These are phyloP conservation scores for Peromyscus polionotus DNA, from an alignment of 2,113 vertebrate genomes.

Conservation along the genomic window DNA sequence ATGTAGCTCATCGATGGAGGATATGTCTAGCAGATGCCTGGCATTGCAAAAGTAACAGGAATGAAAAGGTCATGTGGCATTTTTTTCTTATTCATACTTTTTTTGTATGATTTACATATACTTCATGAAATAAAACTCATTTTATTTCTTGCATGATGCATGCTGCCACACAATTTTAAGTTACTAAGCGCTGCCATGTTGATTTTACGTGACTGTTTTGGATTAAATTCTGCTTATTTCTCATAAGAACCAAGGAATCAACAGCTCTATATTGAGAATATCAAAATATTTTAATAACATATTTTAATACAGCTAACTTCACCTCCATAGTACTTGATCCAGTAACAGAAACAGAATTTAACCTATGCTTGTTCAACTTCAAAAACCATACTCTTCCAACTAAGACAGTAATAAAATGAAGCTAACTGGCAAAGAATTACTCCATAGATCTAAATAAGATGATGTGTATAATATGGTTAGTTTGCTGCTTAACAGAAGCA, in stretches of 20 bases:
- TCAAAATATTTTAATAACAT: background rate
- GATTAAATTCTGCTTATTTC: slow-evolving; percentile 10
- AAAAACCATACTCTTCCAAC: background rate
- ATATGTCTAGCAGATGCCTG: too few relatives aligned
- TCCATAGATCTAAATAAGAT: background rate
- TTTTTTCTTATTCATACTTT: background rate
- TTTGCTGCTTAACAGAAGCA: background rate
- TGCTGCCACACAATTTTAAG: background rate
- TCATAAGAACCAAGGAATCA: background rate
- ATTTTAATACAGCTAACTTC: background rate
- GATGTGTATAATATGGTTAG: background rate
- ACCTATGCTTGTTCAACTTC: background rate
- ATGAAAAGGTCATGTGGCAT: background rate
- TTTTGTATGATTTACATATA: slow-evolving; percentile 20
- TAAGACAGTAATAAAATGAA: background rate
- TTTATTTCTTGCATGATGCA: background rate
- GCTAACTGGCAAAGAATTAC: background rate
- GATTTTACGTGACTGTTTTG: background rate
- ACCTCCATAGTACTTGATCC: background rate
- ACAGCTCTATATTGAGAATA: background rate
- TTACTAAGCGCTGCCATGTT: background rate
- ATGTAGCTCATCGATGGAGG: background rate
- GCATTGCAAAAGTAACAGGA: background rate
- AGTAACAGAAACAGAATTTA: background rate
- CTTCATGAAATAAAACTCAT: background rate